Evolutionary conservation across 2,888 invertebrate species (phyloP), one percentile per base, ranked within the genome.

Genomic region (Drosophila anomalata): DNA sequence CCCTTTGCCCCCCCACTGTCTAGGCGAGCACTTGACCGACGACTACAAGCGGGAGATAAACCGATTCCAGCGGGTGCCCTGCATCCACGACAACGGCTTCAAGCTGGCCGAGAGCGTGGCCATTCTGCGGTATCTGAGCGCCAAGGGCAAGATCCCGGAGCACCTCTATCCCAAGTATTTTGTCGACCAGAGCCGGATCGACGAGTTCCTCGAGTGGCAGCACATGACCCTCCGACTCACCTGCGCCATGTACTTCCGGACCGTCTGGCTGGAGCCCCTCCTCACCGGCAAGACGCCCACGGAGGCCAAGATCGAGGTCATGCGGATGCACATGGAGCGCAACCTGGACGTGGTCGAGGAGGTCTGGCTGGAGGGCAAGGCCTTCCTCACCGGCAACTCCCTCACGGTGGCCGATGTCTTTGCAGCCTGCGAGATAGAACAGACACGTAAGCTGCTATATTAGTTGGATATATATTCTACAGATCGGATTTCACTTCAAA

Each of bases 401-500:
- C 91, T 96, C 7, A 94, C 94, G 0, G 94, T 95, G 2, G 96
- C 96, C 0, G 97, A 97, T 90, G 90, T 97, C 58, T 92, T 96
- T 76, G 96, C 95, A 0, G 94, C 94, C 1, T 95, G 95, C 80
- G 96, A 96, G 92, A 90, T 97, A 56, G 96, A 96, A 90, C 96
- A 97, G 90, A 94, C 95, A 39, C 93, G 96, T 96, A 90, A 92
- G 93, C 92, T 36, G 0, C 3, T n/a, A 5, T 1, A 20, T 20
- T n/a, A 36, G 12, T 12, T 36, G 36, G 11, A 0, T n/a, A 29
- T 29, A 8, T 8, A 7, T 8, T 26, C 26, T 8, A 29, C 9
- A 29, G 29, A 29, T 8, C 3, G 9, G 31, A 11, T 11, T 31
- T 9, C 3, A 1, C 11, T 11, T 11, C 2, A 31, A 31, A 33